Evolutionary conservation across 2,797 vertebrate genomes (phyloP), one percentile per base, ranked within the genome.

Genomic region (Diglossa cyanea): DNA sequence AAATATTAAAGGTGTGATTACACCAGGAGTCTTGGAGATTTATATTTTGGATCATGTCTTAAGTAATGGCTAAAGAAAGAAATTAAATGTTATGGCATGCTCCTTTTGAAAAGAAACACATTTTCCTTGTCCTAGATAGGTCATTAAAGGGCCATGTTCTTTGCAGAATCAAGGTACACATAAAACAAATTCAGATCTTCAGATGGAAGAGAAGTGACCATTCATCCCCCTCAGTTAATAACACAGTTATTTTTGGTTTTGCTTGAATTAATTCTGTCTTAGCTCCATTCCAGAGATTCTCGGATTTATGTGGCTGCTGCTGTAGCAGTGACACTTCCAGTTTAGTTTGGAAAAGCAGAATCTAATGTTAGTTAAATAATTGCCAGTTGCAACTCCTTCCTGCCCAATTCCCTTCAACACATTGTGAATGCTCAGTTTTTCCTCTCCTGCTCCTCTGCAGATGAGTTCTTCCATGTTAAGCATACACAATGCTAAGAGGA

Each of bases 1-100:
- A 91, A 94, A 86, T 84, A 85, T 81, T 90, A 66, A 94, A 83
- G 11, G 30, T 6, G 5, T 68, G 77, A 68, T 88, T 94, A 87
- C 20, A 91, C 33, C 26, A 68, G 62, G 26, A 91, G 26, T 87
- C 90, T 42, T 51, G 21, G 72, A 75, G 48, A 76, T 76, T 58
- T 83, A 58, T 58, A 65, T 86, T 67, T 83, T 89, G 10, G 91
- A 75, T 54, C 0, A 0, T 81, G 54, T 80, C 63, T 92, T 89
- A 67, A 94, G 40, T 50, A 92, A 57, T 71, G 30, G 55, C 23
- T 48, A 42, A 79, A 54, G 55, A 50, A 79, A 33, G 37, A 79
- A 85, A 82, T n/a, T 4, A 73, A 89, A 23, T 76, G 24, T 88
- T 71, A 68, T 2, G 2, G 6, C 6, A 21, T 21, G 3, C 17